Evolutionary conservation across 2,797 vertebrate species (phyloP), one percentile per base, ranked within the genome.

Genomic region (Sebastes dallii): DNA sequence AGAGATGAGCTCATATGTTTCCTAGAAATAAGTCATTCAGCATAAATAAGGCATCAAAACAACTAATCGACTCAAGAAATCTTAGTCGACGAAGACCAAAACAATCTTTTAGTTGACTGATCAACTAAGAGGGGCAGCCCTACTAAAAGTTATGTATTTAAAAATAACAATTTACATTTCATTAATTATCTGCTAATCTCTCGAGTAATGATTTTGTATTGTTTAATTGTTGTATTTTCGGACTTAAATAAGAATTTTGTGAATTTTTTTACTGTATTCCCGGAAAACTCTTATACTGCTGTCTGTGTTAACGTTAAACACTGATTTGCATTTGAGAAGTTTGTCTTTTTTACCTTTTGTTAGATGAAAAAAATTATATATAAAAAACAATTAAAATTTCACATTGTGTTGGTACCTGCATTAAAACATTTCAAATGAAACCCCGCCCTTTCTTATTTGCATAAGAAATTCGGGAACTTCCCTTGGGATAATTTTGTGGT

Each of bases 401-500:
- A n/a, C n/a, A 55, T 39, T 61, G 12, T 36, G 11, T 25, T 25
- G 2, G 20, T 54, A 30, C 2, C 24, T 59, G 6, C 55, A 56
- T 27, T 34, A 66, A 66, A 32, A 61, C 10, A 50, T 67, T 76
- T 61, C 56, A 74, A 59, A 65, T 74, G 11, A 84, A 78, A 77
- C 30, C 6, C 18, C 30, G 22, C 14, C 16, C 27, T 30, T 18
- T 60, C 29, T 32, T n/a, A 12, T 3, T 32, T 25, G 16, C 55
- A 65, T 27, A 50, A 34, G 25, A 52, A 76, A 3, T 1, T 25
- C 24, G 3, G 18, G 12, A 71, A 25, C 36, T 1, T 76, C 9
- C 3, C 13, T 39, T 52, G 20, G 0, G 6, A 60, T 52, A 12
- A 24, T 66, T 55, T 55, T 29, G 6, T 59, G 24, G 8, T 32